Conservation (phyloP, 2,797 vertebrate genomes). For the Rhinoraja longicauda region DNA sequence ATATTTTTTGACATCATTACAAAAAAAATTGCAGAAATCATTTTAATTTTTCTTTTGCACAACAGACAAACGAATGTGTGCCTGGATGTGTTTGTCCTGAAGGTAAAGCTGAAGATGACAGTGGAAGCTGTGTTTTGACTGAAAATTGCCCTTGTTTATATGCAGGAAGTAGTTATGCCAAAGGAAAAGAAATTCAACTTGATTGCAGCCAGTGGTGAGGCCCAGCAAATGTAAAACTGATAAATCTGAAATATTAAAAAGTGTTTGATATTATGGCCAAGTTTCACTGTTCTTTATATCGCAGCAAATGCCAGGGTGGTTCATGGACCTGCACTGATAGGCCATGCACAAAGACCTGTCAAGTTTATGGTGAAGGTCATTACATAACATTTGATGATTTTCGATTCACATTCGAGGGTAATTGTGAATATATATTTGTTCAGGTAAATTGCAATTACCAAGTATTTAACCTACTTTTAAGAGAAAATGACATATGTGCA, state of each 20-base stretch:
- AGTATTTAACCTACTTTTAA: neutral
- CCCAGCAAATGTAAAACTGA: neutral
- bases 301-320: neutral
- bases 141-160: conserved; percentile 31
- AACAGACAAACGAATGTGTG: conserved; percentile 16
- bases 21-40: neutral
- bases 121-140: neutral
- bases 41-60: neutral
- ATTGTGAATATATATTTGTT: conserved; percentile 28
- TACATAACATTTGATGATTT: conserved; percentile 16
- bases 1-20: neutral
- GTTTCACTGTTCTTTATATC: neutral
- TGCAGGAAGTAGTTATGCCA: neutral
- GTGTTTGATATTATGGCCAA: neutral
- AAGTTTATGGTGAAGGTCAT: conserved; percentile 37
- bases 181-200: neutral
- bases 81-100: conserved; percentile 23
- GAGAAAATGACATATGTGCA: neutral
- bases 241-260: neutral
- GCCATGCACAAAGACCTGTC: neutral
- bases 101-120: conserved; percentile 31
- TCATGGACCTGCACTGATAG: neutral
- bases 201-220: conserved; percentile 37
- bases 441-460: neutral
- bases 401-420: neutral